Percentiles rank a stretch among this genome's conserved stretches.
Conservation (phyloP, 2,888 invertebrate species). For the Athrips mouffetella region DNA sequence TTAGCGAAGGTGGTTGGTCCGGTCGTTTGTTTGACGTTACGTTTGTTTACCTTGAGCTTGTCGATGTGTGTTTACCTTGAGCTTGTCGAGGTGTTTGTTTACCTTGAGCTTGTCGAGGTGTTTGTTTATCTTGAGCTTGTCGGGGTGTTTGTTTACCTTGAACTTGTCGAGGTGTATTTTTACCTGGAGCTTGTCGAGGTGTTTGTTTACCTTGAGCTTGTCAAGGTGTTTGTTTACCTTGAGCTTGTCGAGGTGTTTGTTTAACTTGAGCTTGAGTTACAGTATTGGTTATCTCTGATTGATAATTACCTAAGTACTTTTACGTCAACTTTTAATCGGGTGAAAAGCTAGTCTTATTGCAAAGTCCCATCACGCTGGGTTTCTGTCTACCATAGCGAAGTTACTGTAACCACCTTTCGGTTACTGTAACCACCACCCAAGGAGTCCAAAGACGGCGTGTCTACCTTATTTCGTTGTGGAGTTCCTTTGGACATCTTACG, state of each 20-base stretch:
- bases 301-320: conserved; percentile 85
- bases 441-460: no score
- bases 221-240: not conserved
- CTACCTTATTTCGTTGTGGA: no score
- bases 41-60: no score
- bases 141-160: conserved; percentile 2
- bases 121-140: not conserved
- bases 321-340: conserved; percentile 89
- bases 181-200: conserved; percentile 88
- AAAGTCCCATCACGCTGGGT: no score
- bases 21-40: no score
- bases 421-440: no score
- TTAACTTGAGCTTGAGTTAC: conserved; percentile 90
- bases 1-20: no score
- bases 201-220: conserved; percentile 71
- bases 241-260: not conserved
- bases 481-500: no score
- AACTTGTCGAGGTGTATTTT: not conserved
- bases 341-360: no score
- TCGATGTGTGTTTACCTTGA: not conserved
- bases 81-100: not conserved
- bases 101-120: not conserved
- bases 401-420: no score
- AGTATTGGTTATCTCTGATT: no score
- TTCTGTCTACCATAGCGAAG: no score